A percentile compares a stretch with the other conserved stretches of the same genome.
Evolutionary conservation across 2,888 invertebrate species (phyloP).

Genomic region (Orthosia gothica): DNA sequence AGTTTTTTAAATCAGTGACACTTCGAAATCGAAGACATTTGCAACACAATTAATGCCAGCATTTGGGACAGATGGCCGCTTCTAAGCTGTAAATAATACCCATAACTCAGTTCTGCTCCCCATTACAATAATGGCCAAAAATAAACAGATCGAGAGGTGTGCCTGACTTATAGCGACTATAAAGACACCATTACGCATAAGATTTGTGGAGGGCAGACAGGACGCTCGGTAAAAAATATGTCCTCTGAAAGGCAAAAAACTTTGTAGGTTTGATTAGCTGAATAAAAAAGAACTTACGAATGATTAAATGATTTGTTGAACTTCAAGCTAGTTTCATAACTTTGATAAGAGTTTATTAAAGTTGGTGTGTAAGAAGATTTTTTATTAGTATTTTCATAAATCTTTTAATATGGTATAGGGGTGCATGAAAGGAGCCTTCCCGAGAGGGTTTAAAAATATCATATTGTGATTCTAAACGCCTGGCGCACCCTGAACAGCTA

Average conservation of each 20-base stretch:
- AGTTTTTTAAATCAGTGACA: no score
- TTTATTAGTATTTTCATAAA: neutral
- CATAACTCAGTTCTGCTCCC: constrained; percentile 29
- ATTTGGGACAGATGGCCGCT: constrained; percentile 23
- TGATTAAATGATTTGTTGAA: constrained; percentile 21
- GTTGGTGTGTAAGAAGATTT: neutral
- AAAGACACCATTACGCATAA: constrained; percentile 33
- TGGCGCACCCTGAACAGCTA: no score
- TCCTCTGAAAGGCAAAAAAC: constrained; percentile 11
- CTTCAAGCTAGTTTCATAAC: constrained; percentile 16
- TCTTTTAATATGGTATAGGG: neutral
- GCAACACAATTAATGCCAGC: constrained; percentile 5
- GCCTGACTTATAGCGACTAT: constrained; percentile 35
- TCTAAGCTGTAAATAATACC: constrained; percentile 7
- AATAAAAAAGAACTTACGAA: constrained; percentile 32
- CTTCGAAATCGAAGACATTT: no score
- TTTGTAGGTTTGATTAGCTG: neutral
- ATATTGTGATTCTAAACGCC: no score
- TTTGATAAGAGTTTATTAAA: constrained; percentile 26
- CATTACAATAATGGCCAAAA: constrained; percentile 42
- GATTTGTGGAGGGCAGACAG: constrained; percentile 35
- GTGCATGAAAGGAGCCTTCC: no score
- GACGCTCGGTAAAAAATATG: constrained; percentile 13
- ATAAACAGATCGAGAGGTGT: constrained; percentile 12
- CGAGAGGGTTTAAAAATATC: no score